Base-by-base conservation (phyloP, 2,888 invertebrate species). In the Linhomoeus sp. region DNA sequence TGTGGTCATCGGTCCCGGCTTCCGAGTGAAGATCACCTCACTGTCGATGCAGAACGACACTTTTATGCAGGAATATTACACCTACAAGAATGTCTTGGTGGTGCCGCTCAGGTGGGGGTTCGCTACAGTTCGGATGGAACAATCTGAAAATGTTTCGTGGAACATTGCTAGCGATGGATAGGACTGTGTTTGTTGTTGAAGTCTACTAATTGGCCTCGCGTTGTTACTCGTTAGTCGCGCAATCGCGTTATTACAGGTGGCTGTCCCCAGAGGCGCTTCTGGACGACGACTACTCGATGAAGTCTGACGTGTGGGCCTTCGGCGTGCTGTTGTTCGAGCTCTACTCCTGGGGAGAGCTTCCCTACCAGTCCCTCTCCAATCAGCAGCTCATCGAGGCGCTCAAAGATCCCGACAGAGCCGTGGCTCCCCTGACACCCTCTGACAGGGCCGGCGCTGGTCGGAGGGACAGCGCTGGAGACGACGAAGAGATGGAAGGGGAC, bases 251-350 rank as follows among this genome's bases (percentile, higher is more conserved):
- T n/a, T n/a, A n/a, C 15, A 76, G 90, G 55, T 90, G 90, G 90
- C 66, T 87, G 65, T 81, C 88, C 0, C 74, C 77, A 20, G 90
- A 92, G 66, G 85, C 85, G 1, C 79, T 85, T 1, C 72, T 80
- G 54, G 87, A 88, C 58, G 83, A 83, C 49, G 86, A 87, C 52
- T 86, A 78, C 66, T 85, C 87, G 17, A 81, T 81, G 40, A 87
- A 87, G 65, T 85, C 85, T 59, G 90, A 90, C 67, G 81, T 86
- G 0, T 90, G 85, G 70, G 79, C 87, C 55, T 88, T 80, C 63
- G 86, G 81, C 1, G 82, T 81, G 22, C 75, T 86, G 17, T 74
- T 83, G 23, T 87, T 85, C 85, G 90, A 90, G 70, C 77, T 88
- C 52, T 79, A 81, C 65, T 75, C 77, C 54, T 77, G 80, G 61